Evolutionary conservation across 37 sponge, comb jelly and placozoan genomes (phyloP).

Genomic region (Geodia barretti): DNA sequence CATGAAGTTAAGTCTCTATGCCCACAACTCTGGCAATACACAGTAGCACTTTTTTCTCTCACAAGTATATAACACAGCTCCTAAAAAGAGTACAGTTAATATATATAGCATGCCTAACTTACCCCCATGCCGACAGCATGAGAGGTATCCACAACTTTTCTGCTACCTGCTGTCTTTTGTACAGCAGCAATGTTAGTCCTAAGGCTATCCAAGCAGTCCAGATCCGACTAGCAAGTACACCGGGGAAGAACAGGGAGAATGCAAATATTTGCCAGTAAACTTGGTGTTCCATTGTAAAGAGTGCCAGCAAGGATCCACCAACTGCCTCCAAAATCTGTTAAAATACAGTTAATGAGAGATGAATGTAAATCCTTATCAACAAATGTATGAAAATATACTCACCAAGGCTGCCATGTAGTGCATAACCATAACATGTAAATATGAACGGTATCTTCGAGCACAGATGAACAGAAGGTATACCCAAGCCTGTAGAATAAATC

Average conservation of each 20-base stretch:
- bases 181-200: background rate
- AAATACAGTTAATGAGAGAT: too few species aligned
- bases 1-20: too few species aligned
- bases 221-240: conserved; percentile 38
- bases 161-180: conserved; percentile 20
- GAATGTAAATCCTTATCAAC: too few species aligned
- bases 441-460: conserved; percentile 51
- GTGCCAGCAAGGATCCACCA: background rate
- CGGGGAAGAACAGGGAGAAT: conserved; percentile 47
- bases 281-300: background rate
- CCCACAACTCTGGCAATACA: too few species aligned
- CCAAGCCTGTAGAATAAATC: conserved; percentile 15
- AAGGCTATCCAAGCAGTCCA: conserved; percentile 31
- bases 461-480: conserved; percentile 58
- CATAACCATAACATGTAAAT: conserved; percentile 48
- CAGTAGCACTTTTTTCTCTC: too few species aligned
- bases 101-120: background rate
- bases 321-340: conserved; percentile 14
- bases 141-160: conserved; percentile 58
- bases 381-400: background rate
- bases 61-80: too few species aligned
- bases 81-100: too few species aligned
- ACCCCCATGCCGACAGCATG: conserved; percentile 56
- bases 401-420: conserved; percentile 69
- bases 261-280: conserved; percentile 48